A percentile compares a stretch with the other conserved stretches of the same genome.
phyloP scores from a whole-genome alignment of 2,113 vertebrate species.

The Thinocorus orbignyianus region DNA sequence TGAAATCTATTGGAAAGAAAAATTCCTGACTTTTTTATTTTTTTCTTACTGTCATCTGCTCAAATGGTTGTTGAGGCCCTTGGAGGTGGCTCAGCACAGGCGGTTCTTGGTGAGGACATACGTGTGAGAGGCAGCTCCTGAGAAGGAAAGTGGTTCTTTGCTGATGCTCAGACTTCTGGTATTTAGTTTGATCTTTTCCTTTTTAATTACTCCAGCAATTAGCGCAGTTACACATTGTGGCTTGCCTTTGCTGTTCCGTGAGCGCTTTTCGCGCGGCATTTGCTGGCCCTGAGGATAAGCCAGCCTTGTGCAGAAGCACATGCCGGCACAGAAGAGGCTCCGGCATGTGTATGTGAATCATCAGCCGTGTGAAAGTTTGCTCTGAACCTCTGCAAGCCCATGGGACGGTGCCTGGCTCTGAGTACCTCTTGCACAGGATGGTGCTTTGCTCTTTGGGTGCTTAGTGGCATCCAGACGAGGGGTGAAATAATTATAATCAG shows the following conservation, averaged over 20 bases:
- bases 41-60: not conserved
- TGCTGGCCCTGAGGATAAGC: not conserved
- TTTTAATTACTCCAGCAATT: slow-evolving; percentile 34
- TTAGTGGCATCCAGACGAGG: not conserved
- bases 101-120: not conserved
- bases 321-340: not conserved
- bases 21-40: not conserved
- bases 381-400: not conserved
- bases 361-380: not conserved
- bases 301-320: not conserved
- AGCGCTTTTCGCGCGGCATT: fast-evolving
- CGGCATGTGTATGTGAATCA: not conserved
- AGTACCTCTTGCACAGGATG: not conserved
- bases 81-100: not conserved
- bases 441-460: not conserved
- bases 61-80: fast-evolving
- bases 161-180: not conserved
- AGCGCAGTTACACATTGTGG: not conserved
- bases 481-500: not conserved
- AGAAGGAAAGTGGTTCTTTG: not conserved
- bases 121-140: not conserved
- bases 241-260: not conserved
- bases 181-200: not conserved
- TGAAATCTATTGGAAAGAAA: not conserved
- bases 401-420: not conserved